phyloP scores from a whole-genome alignment of 1,140 invertebrate species.

The Eueides isabella region DNA sequence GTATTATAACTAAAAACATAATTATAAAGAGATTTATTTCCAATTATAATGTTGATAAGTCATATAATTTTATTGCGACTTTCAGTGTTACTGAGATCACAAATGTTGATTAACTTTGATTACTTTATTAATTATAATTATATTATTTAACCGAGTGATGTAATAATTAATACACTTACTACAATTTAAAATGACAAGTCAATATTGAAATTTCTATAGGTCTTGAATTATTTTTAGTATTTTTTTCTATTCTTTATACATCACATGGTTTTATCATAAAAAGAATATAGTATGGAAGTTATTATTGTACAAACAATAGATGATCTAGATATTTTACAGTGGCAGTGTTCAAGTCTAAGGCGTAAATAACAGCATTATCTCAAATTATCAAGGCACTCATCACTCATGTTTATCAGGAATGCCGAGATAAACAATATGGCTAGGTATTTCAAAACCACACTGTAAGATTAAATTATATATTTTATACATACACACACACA shows the following conservation, averaged over 20 bases:
- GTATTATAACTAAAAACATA: not conserved
- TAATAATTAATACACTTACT: not conserved
- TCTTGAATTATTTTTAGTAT: not conserved
- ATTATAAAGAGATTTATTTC: not conserved
- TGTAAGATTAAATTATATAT: constrained; percentile 37
- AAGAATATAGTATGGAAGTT: not conserved
- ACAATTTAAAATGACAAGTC: not conserved
- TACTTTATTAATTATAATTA: constrained; percentile 4
- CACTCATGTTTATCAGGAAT: constrained; percentile 63
- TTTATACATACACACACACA: constrained; percentile 27
- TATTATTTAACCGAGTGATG: constrained; percentile 4
- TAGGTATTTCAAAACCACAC: constrained; percentile 42
- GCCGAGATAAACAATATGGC: constrained; percentile 51
- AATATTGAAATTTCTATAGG: not conserved
- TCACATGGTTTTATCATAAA: not conserved
- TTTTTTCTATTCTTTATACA: not conserved
- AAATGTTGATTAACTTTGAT: constrained; percentile 7
- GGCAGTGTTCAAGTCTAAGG: constrained; percentile 19
- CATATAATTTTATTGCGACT: not conserved
- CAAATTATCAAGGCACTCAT: constrained; percentile 61
- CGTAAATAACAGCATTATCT: constrained; percentile 51
- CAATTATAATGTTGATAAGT: not conserved
- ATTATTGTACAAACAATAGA: constrained; percentile 11
- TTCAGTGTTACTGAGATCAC: constrained; percentile 8
- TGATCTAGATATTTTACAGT: constrained; percentile 17